phyloP scores from a whole-genome alignment of 1,140 invertebrate genomes.

The Piezodorus guildinii region DNA sequence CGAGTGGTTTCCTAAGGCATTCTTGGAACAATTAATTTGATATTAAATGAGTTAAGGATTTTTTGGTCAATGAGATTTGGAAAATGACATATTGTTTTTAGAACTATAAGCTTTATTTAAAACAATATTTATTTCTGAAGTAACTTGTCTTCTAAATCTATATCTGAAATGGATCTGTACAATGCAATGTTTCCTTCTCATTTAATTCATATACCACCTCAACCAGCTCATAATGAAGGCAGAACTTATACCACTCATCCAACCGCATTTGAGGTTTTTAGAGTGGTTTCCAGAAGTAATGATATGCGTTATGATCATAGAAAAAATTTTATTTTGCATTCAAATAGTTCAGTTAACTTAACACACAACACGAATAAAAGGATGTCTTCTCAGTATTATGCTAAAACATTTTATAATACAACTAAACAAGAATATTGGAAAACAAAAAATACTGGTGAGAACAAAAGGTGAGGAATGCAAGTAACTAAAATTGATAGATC shows the following conservation, averaged over 20 bases:
- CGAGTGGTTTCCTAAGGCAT: not conserved
- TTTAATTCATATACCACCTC: constrained; percentile 6
- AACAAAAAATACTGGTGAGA: not conserved
- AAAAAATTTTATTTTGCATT: not conserved
- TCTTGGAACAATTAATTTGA: not conserved
- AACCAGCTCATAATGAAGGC: not conserved
- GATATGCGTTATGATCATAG: not conserved
- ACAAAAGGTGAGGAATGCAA: not conserved
- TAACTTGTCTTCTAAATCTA: not conserved
- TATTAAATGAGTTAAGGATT: not conserved
- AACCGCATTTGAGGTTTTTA: not conserved
- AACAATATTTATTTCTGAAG: not conserved
- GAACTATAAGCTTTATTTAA: not conserved
- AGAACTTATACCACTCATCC: not conserved
- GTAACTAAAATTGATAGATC: too few relatives aligned
- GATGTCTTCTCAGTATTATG: not conserved
- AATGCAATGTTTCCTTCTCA: constrained; percentile 12
- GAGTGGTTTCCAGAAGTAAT: constrained; percentile 1
- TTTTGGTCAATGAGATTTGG: not conserved
- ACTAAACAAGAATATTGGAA: constrained; percentile 3
- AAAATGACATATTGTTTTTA: not conserved
- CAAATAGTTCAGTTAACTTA: not conserved
- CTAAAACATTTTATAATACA: not conserved
- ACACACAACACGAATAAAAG: not conserved
- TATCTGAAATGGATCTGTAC: not conserved